phyloP scores from a whole-genome alignment of 2,888 invertebrate genomes.

The Odontocolon sp. region DNA sequence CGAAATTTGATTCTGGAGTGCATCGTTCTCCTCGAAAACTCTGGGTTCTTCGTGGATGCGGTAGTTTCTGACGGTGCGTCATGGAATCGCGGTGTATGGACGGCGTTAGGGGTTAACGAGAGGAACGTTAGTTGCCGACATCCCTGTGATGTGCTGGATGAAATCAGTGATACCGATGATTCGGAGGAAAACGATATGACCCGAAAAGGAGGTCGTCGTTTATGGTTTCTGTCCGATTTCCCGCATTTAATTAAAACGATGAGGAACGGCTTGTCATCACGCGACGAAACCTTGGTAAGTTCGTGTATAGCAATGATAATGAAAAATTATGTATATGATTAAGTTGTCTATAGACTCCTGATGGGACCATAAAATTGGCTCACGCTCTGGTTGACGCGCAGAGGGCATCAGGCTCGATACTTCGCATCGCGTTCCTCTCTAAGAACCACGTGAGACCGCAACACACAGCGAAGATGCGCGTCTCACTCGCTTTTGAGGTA shows the following conservation, averaged over 20 bases:
- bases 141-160: constrained; percentile 33
- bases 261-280: constrained; percentile 50
- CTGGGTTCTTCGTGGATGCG: constrained; percentile 62
- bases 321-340: no score
- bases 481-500: constrained; percentile 39
- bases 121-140: constrained; percentile 52
- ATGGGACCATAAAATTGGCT: constrained; percentile 53
- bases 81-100: constrained; percentile 69
- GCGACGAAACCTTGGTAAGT: constrained; percentile 36
- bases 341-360: constrained; percentile 55
- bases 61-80: constrained; percentile 66
- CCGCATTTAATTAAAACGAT: constrained; percentile 65
- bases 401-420: not conserved
- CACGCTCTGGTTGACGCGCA: constrained; percentile 48
- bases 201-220: constrained; percentile 17
- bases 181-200: constrained; percentile 54
- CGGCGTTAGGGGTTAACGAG: constrained; percentile 53
- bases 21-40: constrained; percentile 64
- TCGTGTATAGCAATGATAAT: not conserved
- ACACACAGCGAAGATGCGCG: constrained; percentile 7
- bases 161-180: constrained; percentile 48
- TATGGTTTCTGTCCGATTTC: constrained; percentile 67
- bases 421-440: constrained; percentile 49
- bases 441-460: constrained; percentile 41
- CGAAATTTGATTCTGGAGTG: constrained; percentile 64